These are phyloP conservation scores for Anser brachyrhynchus DNA, from an alignment of 2,113 vertebrate species.

Conservation along the genomic window DNA sequence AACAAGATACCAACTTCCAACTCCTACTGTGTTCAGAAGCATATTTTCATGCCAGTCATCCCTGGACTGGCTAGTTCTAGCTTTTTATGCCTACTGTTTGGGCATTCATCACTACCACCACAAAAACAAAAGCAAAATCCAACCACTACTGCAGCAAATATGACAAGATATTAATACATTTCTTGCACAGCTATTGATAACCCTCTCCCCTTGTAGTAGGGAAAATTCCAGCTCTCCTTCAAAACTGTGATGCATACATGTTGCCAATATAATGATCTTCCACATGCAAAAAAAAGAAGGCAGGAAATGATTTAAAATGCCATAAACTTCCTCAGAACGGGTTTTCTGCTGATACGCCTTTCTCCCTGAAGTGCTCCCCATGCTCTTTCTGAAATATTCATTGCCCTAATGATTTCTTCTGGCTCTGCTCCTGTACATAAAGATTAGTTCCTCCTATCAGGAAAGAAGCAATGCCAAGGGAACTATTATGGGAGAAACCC, in stretches of 20 bases:
- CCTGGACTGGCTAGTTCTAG: not conserved
- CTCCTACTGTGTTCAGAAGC: not conserved
- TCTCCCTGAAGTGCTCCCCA: conserved; percentile 51
- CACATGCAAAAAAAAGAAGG: conserved; percentile 36
- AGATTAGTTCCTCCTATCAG: conserved; percentile 63
- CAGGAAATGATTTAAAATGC: conserved; percentile 67
- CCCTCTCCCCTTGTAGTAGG: not conserved
- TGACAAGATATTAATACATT: not conserved
- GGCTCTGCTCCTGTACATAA: conserved; percentile 60
- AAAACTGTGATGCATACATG: conserved; percentile 9
- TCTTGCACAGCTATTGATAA: not conserved
- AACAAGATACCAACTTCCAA: not conserved
- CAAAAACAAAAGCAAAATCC: not conserved
- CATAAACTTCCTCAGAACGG: conserved; percentile 59
- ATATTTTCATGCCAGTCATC: not conserved
- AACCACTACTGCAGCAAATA: not conserved
- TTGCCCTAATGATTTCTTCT: conserved; percentile 72
- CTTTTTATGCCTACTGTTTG: not conserved
- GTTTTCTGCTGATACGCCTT: conserved; percentile 64
- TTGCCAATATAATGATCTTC: conserved; percentile 44
- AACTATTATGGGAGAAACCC: conserved; percentile 15
- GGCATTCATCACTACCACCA: not conserved
- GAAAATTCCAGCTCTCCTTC: conserved; percentile 27
- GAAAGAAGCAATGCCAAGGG: conserved; percentile 28
- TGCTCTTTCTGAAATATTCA: conserved; percentile 70